phyloP scores from a whole-genome alignment of 2,797 vertebrate genomes.

The Helicolenus hilgendorfi region DNA sequence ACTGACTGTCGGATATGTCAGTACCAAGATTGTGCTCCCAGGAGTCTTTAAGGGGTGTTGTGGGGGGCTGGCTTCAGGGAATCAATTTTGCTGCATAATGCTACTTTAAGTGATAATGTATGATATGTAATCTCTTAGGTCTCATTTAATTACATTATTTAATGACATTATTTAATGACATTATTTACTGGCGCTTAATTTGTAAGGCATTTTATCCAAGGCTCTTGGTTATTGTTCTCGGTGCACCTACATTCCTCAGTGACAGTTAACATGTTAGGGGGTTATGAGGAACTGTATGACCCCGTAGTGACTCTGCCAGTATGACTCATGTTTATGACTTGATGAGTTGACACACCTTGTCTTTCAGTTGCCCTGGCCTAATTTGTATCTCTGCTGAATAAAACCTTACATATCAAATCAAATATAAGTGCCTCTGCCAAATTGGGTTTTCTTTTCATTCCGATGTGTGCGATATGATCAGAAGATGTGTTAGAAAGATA shows the following conservation, averaged over 20 bases:
- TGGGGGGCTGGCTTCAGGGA: too few relatives aligned
- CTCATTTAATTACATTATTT: not conserved
- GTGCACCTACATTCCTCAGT: not conserved
- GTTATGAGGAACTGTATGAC: not conserved
- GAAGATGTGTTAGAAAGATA: not conserved
- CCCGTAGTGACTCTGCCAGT: not conserved
- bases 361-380: not conserved
- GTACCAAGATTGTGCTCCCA: too few relatives aligned
- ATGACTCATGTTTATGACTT: slow-evolving; percentile 58
- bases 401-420: not conserved
- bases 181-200: not conserved
- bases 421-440: not conserved
- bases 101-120: not conserved
- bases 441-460: not conserved
- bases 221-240: not conserved
- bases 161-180: not conserved
- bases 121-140: not conserved
- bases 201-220: not conserved
- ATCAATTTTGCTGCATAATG: not conserved
- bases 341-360: slow-evolving; percentile 6
- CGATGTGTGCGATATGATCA: not conserved
- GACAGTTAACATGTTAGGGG: not conserved
- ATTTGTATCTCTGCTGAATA: not conserved
- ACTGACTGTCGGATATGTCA: too few relatives aligned
- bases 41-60: too few relatives aligned